Evolutionary conservation across 2,888 invertebrate species (phyloP).

Genomic region (Hyles lineata): DNA sequence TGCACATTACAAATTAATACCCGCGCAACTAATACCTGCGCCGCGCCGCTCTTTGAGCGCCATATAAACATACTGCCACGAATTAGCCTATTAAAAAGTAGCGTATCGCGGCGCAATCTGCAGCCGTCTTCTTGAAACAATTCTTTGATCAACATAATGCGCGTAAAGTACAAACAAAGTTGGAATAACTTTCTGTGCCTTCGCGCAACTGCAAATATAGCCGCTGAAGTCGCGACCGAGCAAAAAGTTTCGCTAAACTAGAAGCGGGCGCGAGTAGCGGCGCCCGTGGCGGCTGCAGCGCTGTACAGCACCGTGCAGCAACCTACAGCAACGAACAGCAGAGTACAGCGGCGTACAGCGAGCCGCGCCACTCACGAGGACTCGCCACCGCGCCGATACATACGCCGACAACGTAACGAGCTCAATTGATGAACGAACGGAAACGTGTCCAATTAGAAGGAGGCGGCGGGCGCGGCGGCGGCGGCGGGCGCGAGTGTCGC

Average conservation of each 20-base stretch:
- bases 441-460: conserved; percentile 84
- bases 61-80: not conserved
- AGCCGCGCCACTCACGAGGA: conserved; percentile 37
- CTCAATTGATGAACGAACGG: conserved; percentile 83
- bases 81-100: not conserved
- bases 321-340: no score
- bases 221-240: not conserved
- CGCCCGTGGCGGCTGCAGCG: not conserved
- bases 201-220: conserved; percentile 7
- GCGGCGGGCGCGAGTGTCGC: conserved; percentile 64
- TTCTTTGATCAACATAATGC: not conserved
- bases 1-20: conserved; percentile 6
- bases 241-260: conserved; percentile 22
- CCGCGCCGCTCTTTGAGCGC: conserved; percentile 3
- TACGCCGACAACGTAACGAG: conserved; percentile 78
- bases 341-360: no score
- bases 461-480: conserved; percentile 72
- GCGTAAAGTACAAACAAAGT: conserved; percentile 15
- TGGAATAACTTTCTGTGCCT: conserved; percentile 4
- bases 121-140: not conserved
- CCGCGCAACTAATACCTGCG: not conserved
- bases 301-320: not conserved
- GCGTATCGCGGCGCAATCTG: not conserved
- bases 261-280: conserved; percentile 7
- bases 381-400: conserved; percentile 68